Percentiles rank a stretch among this genome's conserved stretches.
phyloP scores from a whole-genome alignment of 2,113 vertebrate genomes.

The Plotosus lineatus region DNA sequence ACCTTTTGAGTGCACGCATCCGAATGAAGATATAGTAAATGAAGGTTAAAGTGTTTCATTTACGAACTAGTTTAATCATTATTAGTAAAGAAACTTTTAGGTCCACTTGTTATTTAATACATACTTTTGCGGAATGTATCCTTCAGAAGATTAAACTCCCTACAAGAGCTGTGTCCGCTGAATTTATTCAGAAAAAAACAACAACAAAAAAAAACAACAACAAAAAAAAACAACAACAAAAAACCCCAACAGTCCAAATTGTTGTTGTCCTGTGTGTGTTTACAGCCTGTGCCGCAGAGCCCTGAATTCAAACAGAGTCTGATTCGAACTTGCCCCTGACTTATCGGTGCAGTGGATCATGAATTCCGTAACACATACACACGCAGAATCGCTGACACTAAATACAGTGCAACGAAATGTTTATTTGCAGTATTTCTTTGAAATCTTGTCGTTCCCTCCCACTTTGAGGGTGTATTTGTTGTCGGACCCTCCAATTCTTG shows the following conservation, averaged over 20 bases:
- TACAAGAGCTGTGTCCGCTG: too few relatives aligned
- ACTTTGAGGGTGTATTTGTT: slow-evolving; percentile 74
- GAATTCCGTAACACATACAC: slow-evolving; percentile 7
- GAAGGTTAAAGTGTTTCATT: not conserved
- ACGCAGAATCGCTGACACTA: not conserved
- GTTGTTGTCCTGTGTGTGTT: not conserved
- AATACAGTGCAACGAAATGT: slow-evolving; percentile 36
- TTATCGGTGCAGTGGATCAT: not conserved
- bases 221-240: too few relatives aligned
- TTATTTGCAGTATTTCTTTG: slow-evolving; percentile 73
- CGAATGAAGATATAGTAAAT: not conserved
- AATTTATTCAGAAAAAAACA: too few relatives aligned
- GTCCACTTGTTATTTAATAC: too few relatives aligned
- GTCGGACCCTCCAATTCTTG: slow-evolving; percentile 81
- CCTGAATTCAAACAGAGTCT: not conserved
- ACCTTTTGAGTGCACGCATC: not conserved
- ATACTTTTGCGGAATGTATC: too few relatives aligned
- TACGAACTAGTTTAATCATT: not conserved
- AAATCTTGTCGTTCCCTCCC: slow-evolving; percentile 79
- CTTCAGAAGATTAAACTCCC: too few relatives aligned
- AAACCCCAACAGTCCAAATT: not conserved
- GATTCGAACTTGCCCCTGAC: not conserved
- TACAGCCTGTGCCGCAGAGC: not conserved
- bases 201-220: too few relatives aligned
- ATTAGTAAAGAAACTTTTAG: not conserved